phyloP scores from a whole-genome alignment of 1,140 invertebrate genomes.

The Neodiprion virginianus region DNA sequence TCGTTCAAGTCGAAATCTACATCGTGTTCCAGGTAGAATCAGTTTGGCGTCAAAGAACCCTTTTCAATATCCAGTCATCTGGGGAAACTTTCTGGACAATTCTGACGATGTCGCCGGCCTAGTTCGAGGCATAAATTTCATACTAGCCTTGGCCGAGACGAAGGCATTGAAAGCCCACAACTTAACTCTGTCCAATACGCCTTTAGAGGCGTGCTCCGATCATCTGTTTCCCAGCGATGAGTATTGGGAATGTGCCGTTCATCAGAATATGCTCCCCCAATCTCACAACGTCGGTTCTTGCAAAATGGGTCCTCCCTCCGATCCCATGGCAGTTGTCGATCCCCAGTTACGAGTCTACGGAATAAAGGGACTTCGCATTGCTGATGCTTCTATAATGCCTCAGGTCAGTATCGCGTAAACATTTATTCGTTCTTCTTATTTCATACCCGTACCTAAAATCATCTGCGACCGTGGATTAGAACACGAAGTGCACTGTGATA shows the following conservation, averaged over 20 bases:
- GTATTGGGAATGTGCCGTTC: conserved; percentile 66
- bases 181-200: conserved; percentile 30
- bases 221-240: conserved; percentile 64
- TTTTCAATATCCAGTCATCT: conserved; percentile 63
- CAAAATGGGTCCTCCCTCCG: conserved; percentile 63
- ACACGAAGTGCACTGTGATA: too few relatives aligned
- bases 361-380: conserved; percentile 57
- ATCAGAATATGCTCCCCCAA: conserved; percentile 56
- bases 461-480: too few relatives aligned
- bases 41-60: conserved; percentile 60
- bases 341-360: conserved; percentile 13
- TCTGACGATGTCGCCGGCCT: conserved; percentile 53
- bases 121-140: conserved; percentile 51
- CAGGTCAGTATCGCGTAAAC: conserved; percentile 25
- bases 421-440: too few relatives aligned
- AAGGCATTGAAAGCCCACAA: conserved; percentile 38
- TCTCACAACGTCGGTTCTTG: conserved; percentile 67
- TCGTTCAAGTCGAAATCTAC: too few relatives aligned
- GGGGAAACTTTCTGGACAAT: conserved; percentile 65
- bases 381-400: conserved; percentile 58
- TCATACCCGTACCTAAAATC: too few relatives aligned
- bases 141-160: conserved; percentile 42
- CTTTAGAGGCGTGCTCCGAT: conserved; percentile 35
- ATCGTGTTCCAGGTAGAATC: conserved; percentile 60
- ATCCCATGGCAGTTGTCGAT: conserved; percentile 62